phyloP scores from a whole-genome alignment of 2,888 invertebrate genomes.

The Drosophila lacicola region DNA sequence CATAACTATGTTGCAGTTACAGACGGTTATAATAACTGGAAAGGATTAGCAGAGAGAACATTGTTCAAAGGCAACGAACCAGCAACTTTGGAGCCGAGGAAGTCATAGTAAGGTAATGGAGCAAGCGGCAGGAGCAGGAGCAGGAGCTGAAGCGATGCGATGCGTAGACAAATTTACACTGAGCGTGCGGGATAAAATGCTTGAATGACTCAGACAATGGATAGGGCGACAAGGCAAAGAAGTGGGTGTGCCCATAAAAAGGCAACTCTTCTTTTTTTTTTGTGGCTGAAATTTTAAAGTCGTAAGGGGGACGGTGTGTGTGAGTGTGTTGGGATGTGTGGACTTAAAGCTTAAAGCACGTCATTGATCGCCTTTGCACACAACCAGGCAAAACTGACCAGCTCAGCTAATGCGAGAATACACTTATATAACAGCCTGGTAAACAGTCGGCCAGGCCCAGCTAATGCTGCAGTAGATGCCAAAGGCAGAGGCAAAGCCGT shows the following conservation, averaged over 20 bases:
- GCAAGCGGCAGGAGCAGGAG: slow-evolving; percentile 32
- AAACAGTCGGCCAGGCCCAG: slow-evolving; percentile 17
- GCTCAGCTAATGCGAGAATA: no score
- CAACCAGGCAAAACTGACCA: slow-evolving; percentile 25
- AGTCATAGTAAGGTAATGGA: slow-evolving; percentile 77
- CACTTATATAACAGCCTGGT: no score
- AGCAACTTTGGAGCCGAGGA: slow-evolving; percentile 52
- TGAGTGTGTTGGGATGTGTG: slow-evolving; percentile 1
- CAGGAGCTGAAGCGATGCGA: slow-evolving; percentile 20
- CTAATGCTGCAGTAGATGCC: slow-evolving; percentile 32
- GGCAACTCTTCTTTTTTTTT: slow-evolving; percentile 9
- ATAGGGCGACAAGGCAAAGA: slow-evolving; percentile 1
- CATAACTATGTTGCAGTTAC: slow-evolving; percentile 70
- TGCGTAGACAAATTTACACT: slow-evolving; percentile 59
- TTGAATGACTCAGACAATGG: slow-evolving; percentile 50
- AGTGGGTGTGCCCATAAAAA: slow-evolving; percentile 1
- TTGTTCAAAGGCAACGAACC: slow-evolving; percentile 47
- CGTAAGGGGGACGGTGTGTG: background rate
- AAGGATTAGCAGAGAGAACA: slow-evolving; percentile 66
- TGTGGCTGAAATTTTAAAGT: slow-evolving; percentile 6
- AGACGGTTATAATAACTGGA: slow-evolving; percentile 61
- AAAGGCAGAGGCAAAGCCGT: slow-evolving; percentile 14
- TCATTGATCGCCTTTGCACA: slow-evolving; percentile 47
- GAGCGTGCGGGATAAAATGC: slow-evolving; percentile 34
- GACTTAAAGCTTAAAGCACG: slow-evolving; percentile 20